Base-by-base conservation (phyloP, 1,140 invertebrate genomes). In the Dermatophagoides farinae region DNA sequence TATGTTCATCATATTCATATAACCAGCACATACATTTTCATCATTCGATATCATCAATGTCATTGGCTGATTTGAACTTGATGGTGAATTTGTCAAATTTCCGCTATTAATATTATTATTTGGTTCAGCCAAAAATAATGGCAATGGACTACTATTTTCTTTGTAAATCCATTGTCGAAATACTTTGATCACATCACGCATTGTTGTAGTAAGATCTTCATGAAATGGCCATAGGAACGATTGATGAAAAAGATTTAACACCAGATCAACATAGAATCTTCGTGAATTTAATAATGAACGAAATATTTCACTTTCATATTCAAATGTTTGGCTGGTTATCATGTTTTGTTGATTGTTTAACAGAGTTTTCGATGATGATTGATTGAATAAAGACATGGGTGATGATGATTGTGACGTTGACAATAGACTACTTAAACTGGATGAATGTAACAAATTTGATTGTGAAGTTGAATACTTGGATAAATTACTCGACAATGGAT, bases 81-180 rank as follows among this genome's bases (percentile, higher is more conserved):
- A 43, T 1, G 47, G 23, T 50, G 47, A 50, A 11, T 14, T 12
- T 20, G 47, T 12, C 6, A 23, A 31, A 31, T 31, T 31, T 4
- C 31, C 31, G 12, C n/a, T n/a, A n/a, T n/a, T n/a, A 31, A 31
- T 31, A 31, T 31, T 31, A 31, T 31, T 31, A 37, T 50, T 22
- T 12, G 62, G 62, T 43, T 62, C 65, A 40, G 62, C 60, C 41
- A 67, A 64, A 50, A 69, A 64, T 22, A 64, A 1, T 14, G 63
- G 65, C 23, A 61, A 20, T 46, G 23, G 20, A 65, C 74, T 74
- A 69, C 86, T 82, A 76, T 82, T 85, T 77, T 55, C 53, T 23
- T 86, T 83, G 73, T 89, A 85, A 70, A 93, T 92, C 85, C 91
- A 92, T 70, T 96, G 89, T 71, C 90, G 88, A 69, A 95, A 96